Evolutionary conservation across 2,888 invertebrate genomes (phyloP), one percentile per base, ranked within the genome.

Genomic region (Cephus rjabovi): DNA sequence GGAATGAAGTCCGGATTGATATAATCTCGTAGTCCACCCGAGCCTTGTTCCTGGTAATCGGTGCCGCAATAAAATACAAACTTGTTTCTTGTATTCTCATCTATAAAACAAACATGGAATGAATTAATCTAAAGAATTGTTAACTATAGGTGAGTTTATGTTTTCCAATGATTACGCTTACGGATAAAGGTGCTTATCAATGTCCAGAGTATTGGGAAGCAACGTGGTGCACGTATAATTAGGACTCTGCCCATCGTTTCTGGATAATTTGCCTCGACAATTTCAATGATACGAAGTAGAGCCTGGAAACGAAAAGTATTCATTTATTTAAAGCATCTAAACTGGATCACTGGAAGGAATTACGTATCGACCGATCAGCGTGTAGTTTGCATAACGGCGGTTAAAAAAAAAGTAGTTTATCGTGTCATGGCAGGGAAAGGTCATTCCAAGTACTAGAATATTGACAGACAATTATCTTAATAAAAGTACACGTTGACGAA

Each of bases 191-290:
- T 97, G 92, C 97, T 97, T 83, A 98, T 96, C 79, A 98, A 95
- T 0, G 98, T 98, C 98, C 98, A 98, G 69, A 98, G 93, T 78
- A 98, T 97, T 6, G 98, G 98, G 92, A 98, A 98, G 75, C 98
- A 98, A 82, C 98, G 93, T 0, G 98, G 98, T 15, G 98, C 98
- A 74, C 98, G 93, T 73, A 98, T 97, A 79, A 98, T 97, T 79
- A 98, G 93, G 81, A 98, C 96, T 69, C 97, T 93, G 1, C 97
- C 97, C 96, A 98, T 96, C 12, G 98, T 98, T 93, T 98, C 98
- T 1, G 98, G 98, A 92, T 98, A 98, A 92, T 98, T 98, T 73
- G 96, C 96, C 92, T 98, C 97, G 35, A 98, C 97, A 75, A 97
- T 96, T 92, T 97, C 96, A 85, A 96, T 96, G 88, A 94, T 94